Conservation (phyloP, 2,888 invertebrate species). For the Hemicrepidius hirtus region DNA sequence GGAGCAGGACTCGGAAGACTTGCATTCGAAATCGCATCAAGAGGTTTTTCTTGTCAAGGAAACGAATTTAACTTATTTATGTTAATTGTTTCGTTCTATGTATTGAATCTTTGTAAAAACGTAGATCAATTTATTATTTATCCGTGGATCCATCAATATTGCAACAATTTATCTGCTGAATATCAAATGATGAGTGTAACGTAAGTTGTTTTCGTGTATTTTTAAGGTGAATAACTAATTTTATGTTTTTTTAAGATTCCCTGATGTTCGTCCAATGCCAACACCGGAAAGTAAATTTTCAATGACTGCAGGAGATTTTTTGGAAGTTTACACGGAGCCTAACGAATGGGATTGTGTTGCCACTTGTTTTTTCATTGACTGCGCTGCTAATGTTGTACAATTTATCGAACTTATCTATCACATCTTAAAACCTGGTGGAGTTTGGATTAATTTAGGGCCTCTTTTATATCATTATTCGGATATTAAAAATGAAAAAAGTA, state of each 20-base stretch:
- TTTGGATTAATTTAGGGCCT: conserved; percentile 94
- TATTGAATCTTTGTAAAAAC: conserved; percentile 87
- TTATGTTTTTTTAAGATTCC: conserved; percentile 76
- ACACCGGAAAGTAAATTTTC: conserved; percentile 84
- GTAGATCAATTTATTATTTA: conserved; percentile 88
- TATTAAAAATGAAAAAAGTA: conserved; percentile 88
- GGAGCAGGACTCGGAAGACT: conserved; percentile 97
- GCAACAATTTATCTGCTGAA: conserved; percentile 88
- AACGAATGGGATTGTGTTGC: conserved; percentile 94
- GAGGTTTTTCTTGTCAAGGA: conserved; percentile 95
- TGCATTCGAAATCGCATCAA: conserved; percentile 93
- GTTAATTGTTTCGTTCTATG: conserved; percentile 97
- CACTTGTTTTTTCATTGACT: conserved; percentile 99
- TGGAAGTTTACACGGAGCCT: conserved; percentile 86
- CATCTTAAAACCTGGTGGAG: conserved; percentile 91
- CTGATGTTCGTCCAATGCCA: conserved; percentile 88
- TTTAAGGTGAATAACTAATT: too few species aligned
- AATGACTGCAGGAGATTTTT: conserved; percentile 98
- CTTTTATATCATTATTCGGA: conserved; percentile 94
- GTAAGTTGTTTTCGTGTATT: too few species aligned
- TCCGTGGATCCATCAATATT: conserved; percentile 97
- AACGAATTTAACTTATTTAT: conserved; percentile 99
- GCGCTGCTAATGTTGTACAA: conserved; percentile 95
- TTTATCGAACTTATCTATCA: conserved; percentile 95
- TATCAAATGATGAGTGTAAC: conserved; percentile 85